Conservation (phyloP, 2,888 invertebrate species). For the Odiellus spinosus region DNA sequence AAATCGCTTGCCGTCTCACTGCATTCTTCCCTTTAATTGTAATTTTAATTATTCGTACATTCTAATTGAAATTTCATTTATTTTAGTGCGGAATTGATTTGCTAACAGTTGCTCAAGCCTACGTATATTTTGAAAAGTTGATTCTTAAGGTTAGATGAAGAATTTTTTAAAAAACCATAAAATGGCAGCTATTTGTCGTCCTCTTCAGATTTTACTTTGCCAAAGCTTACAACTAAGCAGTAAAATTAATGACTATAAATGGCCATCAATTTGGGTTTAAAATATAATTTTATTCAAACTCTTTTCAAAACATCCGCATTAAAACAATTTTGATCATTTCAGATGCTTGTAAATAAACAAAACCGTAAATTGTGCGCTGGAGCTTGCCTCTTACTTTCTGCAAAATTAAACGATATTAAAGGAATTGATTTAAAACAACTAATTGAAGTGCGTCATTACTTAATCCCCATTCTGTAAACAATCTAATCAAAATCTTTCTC, state of each 20-base stretch:
- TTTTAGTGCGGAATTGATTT: constrained; percentile 55
- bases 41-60: no score
- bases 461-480: background rate
- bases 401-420: constrained; percentile 93
- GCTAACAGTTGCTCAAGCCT: constrained; percentile 84
- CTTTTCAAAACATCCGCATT: no score
- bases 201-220: no score
- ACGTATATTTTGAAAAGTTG: constrained; percentile 95
- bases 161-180: no score
- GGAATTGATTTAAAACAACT: constrained; percentile 68
- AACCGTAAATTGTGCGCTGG: constrained; percentile 92
- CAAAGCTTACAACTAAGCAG: no score
- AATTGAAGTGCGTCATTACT: constrained; percentile 51
- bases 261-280: no score
- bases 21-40: no score
- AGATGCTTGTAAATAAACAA: constrained; percentile 72
- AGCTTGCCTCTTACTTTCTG: constrained; percentile 79
- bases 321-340: constrained; percentile 6
- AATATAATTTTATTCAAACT: no score
- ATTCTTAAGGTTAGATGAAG: constrained; percentile 51
- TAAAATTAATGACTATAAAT: no score
- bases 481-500: background rate
- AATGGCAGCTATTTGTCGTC: no score
- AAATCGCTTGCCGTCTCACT: no score
- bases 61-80: background rate